Evolutionary conservation across 2,113 vertebrate species (phyloP).

Genomic region (Shinisaurus crocodilurus): DNA sequence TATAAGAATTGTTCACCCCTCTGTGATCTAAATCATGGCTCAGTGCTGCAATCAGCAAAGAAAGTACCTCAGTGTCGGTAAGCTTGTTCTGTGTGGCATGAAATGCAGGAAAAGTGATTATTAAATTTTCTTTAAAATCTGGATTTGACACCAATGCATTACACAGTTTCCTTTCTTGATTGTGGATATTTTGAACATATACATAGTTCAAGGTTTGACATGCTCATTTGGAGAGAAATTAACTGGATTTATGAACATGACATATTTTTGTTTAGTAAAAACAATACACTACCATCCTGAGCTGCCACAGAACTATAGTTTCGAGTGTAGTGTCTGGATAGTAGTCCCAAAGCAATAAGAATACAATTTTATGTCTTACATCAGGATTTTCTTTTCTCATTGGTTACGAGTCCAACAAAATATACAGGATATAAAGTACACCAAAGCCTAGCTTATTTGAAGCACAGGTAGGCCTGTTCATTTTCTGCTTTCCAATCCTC

Average conservation of each 20-base stretch:
- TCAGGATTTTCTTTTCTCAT: neutral
- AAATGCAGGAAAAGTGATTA: slow-evolving; percentile 15
- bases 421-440: neutral
- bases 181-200: neutral
- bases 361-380: neutral
- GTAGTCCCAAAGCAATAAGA: neutral
- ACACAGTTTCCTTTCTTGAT: neutral
- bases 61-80: slow-evolving; percentile 89
- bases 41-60: slow-evolving; percentile 94
- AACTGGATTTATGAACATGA: neutral
- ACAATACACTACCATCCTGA: neutral
- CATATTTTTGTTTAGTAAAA: neutral
- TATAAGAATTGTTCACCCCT: slow-evolving; percentile 98
- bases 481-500: neutral
- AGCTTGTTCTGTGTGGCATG: slow-evolving; percentile 80
- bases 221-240: neutral
- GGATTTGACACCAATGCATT: slow-evolving; percentile 4
- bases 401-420: neutral
- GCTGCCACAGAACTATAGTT: neutral
- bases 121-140: slow-evolving; percentile 20
- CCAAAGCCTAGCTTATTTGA: neutral
- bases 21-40: slow-evolving; percentile 97
- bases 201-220: neutral
- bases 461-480: neutral
- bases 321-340: neutral